Evolutionary conservation across 2,113 vertebrate species (phyloP).

Genomic region (Sterna hirundo): DNA sequence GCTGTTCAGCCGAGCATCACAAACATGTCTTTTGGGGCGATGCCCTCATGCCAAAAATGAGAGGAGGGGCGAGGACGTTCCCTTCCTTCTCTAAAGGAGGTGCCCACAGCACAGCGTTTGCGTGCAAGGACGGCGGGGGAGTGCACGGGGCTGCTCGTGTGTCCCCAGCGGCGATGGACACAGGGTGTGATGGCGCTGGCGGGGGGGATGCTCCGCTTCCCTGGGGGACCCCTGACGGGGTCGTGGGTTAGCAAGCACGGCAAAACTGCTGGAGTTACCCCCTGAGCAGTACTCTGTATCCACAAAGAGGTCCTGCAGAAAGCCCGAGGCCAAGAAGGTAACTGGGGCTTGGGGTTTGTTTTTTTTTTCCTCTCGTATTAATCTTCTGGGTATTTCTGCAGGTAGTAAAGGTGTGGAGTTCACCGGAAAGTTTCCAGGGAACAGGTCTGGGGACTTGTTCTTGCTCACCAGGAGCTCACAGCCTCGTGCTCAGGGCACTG

Average conservation of each 20-base stretch:
- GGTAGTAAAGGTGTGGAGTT: neutral
- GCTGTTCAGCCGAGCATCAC: neutral
- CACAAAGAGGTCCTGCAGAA: neutral
- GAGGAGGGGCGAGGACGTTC: neutral
- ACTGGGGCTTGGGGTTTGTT: accelerated
- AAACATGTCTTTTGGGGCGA: neutral
- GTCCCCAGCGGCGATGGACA: neutral
- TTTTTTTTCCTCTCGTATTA: neutral
- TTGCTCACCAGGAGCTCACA: accelerated
- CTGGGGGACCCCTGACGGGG: neutral
- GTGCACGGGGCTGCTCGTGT: neutral
- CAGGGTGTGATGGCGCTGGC: accelerated
- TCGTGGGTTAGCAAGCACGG: neutral
- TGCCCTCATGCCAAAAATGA: neutral
- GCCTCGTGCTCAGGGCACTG: neutral
- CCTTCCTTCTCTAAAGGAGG: neutral
- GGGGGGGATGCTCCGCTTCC: neutral
- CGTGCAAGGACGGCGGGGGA: accelerated
- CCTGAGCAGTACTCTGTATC: neutral
- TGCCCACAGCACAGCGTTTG: neutral
- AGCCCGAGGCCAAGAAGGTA: neutral
- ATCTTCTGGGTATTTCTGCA: neutral
- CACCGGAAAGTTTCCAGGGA: neutral
- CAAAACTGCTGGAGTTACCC: neutral
- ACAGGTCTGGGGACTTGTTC: neutral